Conservation (phyloP, 2,113 vertebrate genomes). For the Riparia riparia region DNA sequence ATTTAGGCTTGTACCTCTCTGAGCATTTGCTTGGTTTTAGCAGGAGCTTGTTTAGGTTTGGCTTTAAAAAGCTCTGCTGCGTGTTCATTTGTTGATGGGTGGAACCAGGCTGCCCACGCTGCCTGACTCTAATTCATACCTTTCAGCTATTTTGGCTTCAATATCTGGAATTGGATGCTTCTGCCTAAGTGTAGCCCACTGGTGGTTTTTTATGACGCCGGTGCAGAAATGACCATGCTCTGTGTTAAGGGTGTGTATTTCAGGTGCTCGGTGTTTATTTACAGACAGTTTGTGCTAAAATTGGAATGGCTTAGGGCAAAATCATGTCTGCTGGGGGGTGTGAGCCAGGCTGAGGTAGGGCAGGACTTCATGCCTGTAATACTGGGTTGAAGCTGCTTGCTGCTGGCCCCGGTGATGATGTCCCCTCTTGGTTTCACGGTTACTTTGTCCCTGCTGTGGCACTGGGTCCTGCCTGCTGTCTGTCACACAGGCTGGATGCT, state of each 20-base stretch:
- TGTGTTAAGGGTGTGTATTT: not conserved
- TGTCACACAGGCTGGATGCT: not conserved
- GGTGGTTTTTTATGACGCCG: not conserved
- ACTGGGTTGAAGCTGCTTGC: not conserved
- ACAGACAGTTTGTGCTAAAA: not conserved
- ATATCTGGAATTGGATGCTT: slow-evolving; percentile 1
- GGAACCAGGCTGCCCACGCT: slow-evolving; percentile 25
- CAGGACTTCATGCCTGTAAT: not conserved
- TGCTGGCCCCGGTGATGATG: not conserved
- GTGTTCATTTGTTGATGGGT: not conserved
- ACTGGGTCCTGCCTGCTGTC: not conserved
- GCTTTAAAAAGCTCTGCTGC: not conserved
- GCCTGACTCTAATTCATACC: slow-evolving; percentile 48
- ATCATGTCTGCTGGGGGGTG: not conserved
- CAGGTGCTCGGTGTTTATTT: not conserved
- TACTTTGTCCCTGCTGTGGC: not conserved
- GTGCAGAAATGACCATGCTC: not conserved
- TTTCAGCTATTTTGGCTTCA: slow-evolving; percentile 51
- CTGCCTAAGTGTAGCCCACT: not conserved
- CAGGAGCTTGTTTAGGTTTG: slow-evolving; percentile 32
- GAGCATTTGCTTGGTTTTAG: slow-evolving; percentile 21
- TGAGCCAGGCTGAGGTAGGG: not conserved
- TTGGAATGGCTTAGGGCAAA: not conserved
- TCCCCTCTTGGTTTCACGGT: not conserved
- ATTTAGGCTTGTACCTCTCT: not conserved